Percentiles rank a stretch among this genome's conserved stretches.
phyloP scores from a whole-genome alignment of 2,888 invertebrate genomes.

The Caradrina clavipalpis region DNA sequence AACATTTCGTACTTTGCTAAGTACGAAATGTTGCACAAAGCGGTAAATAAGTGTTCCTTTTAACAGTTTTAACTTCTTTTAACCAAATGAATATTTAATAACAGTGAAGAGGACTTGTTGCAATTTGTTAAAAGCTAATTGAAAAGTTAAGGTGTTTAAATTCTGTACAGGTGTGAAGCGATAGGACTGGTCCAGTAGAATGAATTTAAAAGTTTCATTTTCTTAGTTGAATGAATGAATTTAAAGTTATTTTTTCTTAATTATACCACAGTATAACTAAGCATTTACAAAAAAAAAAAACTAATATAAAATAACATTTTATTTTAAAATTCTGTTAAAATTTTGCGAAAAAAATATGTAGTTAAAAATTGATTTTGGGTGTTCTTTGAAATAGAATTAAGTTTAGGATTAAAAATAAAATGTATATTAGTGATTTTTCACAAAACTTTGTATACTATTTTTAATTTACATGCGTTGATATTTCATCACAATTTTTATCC shows the following conservation, averaged over 20 bases:
- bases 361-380: too few relatives aligned
- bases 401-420: neutral
- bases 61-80: slow-evolving; percentile 44
- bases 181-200: slow-evolving; percentile 22
- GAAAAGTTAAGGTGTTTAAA: slow-evolving; percentile 53
- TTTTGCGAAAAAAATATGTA: too few relatives aligned
- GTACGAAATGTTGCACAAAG: slow-evolving; percentile 43
- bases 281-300: too few relatives aligned
- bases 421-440: too few relatives aligned
- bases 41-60: slow-evolving; percentile 60
- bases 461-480: too few relatives aligned
- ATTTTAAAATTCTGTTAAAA: too few relatives aligned
- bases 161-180: slow-evolving; percentile 56
- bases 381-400: too few relatives aligned
- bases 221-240: slow-evolving; percentile 16
- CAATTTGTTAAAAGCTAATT: slow-evolving; percentile 62
- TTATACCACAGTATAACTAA: slow-evolving; percentile 23
- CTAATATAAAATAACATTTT: too few relatives aligned
- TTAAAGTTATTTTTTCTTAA: slow-evolving; percentile 23
- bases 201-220: slow-evolving; percentile 29
- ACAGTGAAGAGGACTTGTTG: slow-evolving; percentile 46
- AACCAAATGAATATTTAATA: slow-evolving; percentile 67
- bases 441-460: too few relatives aligned
- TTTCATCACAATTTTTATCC: too few relatives aligned
- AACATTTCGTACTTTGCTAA: too few relatives aligned